Evolutionary conservation across 1,140 invertebrate species (phyloP).

Genomic region (Drosophila chauvacae): DNA sequence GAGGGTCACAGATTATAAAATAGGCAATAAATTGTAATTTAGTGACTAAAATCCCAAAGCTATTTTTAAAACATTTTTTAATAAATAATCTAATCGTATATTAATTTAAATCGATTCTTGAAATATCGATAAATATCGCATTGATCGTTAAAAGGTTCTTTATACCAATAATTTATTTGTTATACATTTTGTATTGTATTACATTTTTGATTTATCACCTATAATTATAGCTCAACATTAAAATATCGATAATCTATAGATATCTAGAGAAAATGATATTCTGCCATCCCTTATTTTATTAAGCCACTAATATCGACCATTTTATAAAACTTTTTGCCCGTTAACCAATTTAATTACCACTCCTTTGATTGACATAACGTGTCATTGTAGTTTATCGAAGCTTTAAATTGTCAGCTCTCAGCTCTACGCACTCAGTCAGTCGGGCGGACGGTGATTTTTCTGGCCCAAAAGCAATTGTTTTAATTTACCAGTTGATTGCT

Average conservation of each 20-base stretch:
- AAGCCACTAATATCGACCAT: background rate
- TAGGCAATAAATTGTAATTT: background rate
- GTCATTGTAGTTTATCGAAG: slow-evolving; percentile 26
- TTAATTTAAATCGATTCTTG: background rate
- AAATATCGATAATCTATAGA: background rate
- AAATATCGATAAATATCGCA: background rate
- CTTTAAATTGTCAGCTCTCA: slow-evolving; percentile 30
- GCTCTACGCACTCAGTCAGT: slow-evolving; percentile 5
- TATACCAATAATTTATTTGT: background rate
- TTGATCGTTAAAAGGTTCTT: background rate
- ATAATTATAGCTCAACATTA: background rate
- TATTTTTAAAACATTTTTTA: background rate
- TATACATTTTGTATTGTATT: background rate
- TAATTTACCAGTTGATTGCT: slow-evolving; percentile 75
- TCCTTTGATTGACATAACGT: slow-evolving; percentile 23
- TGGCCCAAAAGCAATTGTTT: slow-evolving; percentile 61
- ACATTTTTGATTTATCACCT: background rate
- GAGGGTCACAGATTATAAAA: background rate
- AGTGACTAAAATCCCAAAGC: no score
- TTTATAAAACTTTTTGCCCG: background rate
- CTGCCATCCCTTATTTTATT: background rate
- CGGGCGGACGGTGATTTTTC: slow-evolving; percentile 1
- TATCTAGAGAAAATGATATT: background rate
- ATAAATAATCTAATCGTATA: background rate
- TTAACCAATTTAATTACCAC: slow-evolving; percentile 16